Conservation (phyloP, 2,113 vertebrate species). For the Nettapus auritus region DNA sequence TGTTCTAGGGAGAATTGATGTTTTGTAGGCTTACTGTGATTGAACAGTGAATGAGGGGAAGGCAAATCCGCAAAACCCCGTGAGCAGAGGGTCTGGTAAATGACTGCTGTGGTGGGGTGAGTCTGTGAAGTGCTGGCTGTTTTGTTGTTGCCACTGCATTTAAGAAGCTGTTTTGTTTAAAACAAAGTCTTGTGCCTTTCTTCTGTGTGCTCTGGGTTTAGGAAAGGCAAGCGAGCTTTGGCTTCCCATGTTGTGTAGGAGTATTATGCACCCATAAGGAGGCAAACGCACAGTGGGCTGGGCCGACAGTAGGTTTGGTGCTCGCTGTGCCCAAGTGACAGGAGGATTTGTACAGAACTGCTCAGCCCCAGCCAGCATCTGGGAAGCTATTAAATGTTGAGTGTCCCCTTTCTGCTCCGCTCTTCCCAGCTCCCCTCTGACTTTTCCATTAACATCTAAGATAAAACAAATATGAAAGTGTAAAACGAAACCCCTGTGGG, state of each 20-base stretch:
- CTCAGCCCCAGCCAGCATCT: not conserved
- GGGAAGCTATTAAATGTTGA: not conserved
- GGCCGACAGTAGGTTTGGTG: not conserved
- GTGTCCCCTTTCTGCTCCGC: fast-evolving
- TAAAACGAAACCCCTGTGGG: not conserved
- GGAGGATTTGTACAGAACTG: not conserved
- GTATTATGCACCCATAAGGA: not conserved
- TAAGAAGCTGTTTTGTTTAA: not conserved
- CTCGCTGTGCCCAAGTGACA: fast-evolving
- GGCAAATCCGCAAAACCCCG: not conserved
- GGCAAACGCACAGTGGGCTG: fast-evolving
- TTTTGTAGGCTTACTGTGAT: not conserved
- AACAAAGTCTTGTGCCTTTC: not conserved
- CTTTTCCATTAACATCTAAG: not conserved
- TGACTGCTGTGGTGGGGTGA: not conserved
- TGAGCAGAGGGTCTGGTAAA: not conserved
- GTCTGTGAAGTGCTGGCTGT: not conserved
- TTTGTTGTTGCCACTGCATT: not conserved
- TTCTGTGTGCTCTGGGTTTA: not conserved
- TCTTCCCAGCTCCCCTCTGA: not conserved
- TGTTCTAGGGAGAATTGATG: not conserved
- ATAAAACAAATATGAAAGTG: not conserved
- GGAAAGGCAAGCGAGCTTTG: not conserved
- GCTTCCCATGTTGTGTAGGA: not conserved
- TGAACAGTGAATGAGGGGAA: not conserved